Evolutionary conservation across 1,140 invertebrate genomes (phyloP).

Genomic region (Eueides isabella): DNA sequence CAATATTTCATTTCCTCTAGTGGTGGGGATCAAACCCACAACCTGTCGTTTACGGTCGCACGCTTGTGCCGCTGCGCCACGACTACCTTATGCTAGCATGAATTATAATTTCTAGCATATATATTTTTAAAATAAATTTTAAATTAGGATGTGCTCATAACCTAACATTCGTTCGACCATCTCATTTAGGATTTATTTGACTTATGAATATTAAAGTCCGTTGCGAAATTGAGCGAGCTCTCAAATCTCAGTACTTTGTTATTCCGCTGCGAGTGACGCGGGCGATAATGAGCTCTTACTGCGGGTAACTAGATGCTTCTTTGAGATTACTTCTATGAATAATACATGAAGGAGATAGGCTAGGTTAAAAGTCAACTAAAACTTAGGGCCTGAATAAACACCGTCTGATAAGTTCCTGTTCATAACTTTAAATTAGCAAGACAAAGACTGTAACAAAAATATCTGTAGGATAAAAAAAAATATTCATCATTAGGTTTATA

Average conservation of each 20-base stretch:
- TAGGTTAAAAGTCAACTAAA: slow-evolving; percentile 15
- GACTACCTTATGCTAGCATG: too few species aligned
- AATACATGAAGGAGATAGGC: slow-evolving; percentile 39
- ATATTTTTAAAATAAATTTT: too few species aligned
- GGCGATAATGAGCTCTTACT: slow-evolving; percentile 46
- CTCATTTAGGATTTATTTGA: slow-evolving; percentile 59
- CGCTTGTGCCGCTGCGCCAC: too few species aligned
- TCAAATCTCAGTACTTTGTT: slow-evolving; percentile 55
- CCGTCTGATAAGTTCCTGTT: not conserved
- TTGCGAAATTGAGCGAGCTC: slow-evolving; percentile 57
- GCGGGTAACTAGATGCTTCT: slow-evolving; percentile 43
- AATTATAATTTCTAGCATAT: too few species aligned
- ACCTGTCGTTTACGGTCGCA: too few species aligned
- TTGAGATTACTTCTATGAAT: slow-evolving; percentile 44
- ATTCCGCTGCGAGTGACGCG: slow-evolving; percentile 50
- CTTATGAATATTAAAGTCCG: slow-evolving; percentile 67
- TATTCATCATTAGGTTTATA: too few species aligned
- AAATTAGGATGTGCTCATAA: slow-evolving; percentile 12
- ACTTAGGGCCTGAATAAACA: slow-evolving; percentile 12
- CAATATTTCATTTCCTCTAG: too few species aligned
- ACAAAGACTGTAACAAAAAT: too few species aligned
- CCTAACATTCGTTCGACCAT: slow-evolving; percentile 32
- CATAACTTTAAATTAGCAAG: not conserved
- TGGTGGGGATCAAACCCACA: too few species aligned
- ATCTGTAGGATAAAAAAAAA: too few species aligned